Evolutionary conservation across 2,113 vertebrate species (phyloP).

Genomic region (Actenoides lindsayi): DNA sequence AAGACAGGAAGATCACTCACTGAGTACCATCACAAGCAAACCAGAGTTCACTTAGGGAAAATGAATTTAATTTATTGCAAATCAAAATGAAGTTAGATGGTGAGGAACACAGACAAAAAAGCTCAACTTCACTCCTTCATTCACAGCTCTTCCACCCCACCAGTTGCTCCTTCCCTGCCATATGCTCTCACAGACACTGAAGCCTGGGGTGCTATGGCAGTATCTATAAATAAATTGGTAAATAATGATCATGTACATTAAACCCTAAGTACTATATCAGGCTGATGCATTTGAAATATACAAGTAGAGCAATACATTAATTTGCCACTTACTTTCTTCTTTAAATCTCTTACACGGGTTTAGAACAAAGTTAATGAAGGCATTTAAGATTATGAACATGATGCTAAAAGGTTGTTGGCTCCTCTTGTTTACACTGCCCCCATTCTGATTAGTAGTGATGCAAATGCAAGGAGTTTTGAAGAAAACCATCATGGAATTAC

Average conservation of each 20-base stretch:
- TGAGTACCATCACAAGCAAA: too few species aligned
- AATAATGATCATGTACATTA: neutral
- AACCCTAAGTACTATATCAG: neutral
- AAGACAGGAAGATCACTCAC: too few species aligned
- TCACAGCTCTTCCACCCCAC: neutral
- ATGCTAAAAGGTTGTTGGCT: neutral
- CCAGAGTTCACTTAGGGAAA: too few species aligned
- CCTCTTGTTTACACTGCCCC: neutral
- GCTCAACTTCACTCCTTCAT: too few species aligned
- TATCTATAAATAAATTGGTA: neutral
- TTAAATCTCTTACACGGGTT: neutral
- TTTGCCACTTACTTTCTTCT: neutral
- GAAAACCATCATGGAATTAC: neutral
- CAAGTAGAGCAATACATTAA: neutral
- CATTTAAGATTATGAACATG: neutral
- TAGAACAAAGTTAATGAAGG: neutral
- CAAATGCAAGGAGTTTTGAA: neutral
- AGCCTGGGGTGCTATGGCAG: neutral
- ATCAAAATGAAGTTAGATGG: too few species aligned
- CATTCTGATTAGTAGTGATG: neutral
- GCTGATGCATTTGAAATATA: neutral
- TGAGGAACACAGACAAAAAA: too few species aligned
- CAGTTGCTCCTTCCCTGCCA: neutral
- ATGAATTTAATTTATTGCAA: too few species aligned
- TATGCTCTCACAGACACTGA: neutral